phyloP scores from a whole-genome alignment of 2,113 vertebrate species.

The Lasiurus borealis region DNA sequence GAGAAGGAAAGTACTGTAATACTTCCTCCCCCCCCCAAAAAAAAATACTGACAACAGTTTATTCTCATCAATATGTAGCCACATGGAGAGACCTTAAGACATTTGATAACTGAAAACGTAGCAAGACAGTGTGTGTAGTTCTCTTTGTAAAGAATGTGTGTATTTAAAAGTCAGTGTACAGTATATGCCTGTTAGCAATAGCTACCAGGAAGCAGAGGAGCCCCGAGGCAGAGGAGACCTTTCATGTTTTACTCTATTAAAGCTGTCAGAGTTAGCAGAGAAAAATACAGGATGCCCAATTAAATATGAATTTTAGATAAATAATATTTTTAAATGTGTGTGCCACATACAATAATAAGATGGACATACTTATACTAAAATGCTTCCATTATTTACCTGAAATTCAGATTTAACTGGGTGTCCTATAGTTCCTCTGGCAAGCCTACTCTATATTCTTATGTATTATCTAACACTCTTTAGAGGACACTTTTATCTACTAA shows the following conservation, averaged over 20 bases:
- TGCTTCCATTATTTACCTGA: background rate
- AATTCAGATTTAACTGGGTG: background rate
- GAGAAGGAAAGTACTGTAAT: background rate
- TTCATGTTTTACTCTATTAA: background rate
- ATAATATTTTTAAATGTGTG: background rate
- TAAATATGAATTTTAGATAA: constrained; percentile 48
- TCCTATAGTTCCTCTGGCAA: background rate
- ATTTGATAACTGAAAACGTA: background rate
- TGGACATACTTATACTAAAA: background rate
- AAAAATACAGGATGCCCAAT: background rate
- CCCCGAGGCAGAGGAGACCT: background rate
- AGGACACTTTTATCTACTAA: background rate
- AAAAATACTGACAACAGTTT: background rate
- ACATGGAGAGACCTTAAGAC: background rate
- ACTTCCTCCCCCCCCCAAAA: no score
- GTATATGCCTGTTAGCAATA: background rate
- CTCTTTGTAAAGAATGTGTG: background rate
- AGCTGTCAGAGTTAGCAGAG: background rate
- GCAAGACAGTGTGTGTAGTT: background rate
- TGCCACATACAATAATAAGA: background rate
- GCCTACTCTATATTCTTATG: background rate
- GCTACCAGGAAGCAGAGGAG: background rate
- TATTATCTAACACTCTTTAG: constrained; percentile 18
- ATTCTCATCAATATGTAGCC: background rate
- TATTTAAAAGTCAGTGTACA: background rate